Conservation (phyloP, 2,888 invertebrate genomes). For the Lamellibrachia satsuma region DNA sequence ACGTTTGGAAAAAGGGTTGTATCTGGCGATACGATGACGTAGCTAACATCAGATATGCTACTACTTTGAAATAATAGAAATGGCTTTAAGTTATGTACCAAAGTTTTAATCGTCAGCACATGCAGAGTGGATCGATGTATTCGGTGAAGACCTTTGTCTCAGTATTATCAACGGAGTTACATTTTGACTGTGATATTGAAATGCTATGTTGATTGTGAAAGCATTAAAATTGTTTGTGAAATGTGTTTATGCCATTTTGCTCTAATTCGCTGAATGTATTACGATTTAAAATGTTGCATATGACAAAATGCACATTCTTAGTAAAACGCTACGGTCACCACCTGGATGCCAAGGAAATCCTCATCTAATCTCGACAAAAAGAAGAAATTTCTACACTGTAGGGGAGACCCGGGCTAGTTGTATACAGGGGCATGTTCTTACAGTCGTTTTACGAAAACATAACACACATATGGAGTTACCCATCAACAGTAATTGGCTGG, state of each 20-base stretch:
- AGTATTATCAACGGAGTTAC: neutral
- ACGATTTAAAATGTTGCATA: neutral
- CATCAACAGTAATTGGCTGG: too few relatives aligned
- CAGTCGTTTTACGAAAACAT: too few relatives aligned
- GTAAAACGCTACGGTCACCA: too few relatives aligned
- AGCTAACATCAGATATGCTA: neutral
- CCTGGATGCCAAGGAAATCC: too few relatives aligned
- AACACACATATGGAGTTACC: too few relatives aligned
- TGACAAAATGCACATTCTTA: neutral
- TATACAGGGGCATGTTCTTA: too few relatives aligned
- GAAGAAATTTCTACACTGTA: too few relatives aligned
- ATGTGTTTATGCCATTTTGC: neutral
- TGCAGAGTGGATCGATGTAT: neutral
- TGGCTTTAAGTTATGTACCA: neutral
- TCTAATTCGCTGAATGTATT: neutral
- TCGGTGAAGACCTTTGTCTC: neutral
- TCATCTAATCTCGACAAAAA: too few relatives aligned
- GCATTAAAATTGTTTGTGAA: neutral
- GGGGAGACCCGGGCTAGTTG: too few relatives aligned
- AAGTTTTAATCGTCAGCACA: neutral
- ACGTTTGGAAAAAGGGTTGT: neutral
- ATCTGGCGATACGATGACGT: neutral
- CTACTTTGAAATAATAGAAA: neutral
- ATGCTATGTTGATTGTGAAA: neutral
- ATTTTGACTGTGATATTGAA: neutral